A percentile compares a stretch with the other conserved stretches of the same genome.
phyloP scores from a whole-genome alignment of 92 coral and sea anemone species.

The Montipora capitata region DNA sequence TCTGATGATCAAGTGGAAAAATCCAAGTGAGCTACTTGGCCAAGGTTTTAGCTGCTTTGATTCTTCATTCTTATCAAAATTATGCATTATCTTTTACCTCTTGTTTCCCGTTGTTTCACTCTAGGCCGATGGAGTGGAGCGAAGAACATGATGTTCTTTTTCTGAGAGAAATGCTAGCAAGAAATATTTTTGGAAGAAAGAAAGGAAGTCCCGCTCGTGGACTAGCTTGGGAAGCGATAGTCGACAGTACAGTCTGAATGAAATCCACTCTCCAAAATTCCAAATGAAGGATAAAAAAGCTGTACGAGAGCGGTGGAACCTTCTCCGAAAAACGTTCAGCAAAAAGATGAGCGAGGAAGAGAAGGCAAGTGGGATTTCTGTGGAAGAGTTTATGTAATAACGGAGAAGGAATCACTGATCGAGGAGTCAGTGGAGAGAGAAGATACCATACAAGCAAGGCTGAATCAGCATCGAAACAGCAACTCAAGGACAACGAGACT shows the following conservation, averaged over 20 bases:
- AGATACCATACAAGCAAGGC: constrained; percentile 12
- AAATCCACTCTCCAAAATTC: constrained; percentile 39
- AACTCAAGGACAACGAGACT: too few species aligned
- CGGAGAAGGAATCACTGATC: constrained; percentile 4
- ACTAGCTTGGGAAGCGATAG: too few species aligned
- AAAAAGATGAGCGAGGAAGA: constrained; percentile 30
- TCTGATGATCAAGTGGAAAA: too few species aligned
- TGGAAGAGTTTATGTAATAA: neutral
- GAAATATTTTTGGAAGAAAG: neutral
- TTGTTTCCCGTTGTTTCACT: constrained; percentile 20
- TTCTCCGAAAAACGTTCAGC: constrained; percentile 10
- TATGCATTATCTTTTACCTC: neutral
- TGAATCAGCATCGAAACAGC: too few species aligned
- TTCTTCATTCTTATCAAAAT: constrained; percentile 19
- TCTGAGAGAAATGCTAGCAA: constrained; percentile 43
- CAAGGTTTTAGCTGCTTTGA: constrained; percentile 35
- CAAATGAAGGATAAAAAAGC: constrained; percentile 51
- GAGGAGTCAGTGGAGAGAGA: constrained; percentile 35
- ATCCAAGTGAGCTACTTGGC: too few species aligned
- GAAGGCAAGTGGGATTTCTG: constrained; percentile 30
- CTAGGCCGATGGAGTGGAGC: constrained; percentile 57
- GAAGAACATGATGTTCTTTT: constrained; percentile 31
- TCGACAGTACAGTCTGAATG: neutral
- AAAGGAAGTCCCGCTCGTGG: too few species aligned
- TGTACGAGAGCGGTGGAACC: neutral